These are phyloP conservation scores for Macaria liturata DNA, from an alignment of 2,888 invertebrate species.

Conservation along the genomic window DNA sequence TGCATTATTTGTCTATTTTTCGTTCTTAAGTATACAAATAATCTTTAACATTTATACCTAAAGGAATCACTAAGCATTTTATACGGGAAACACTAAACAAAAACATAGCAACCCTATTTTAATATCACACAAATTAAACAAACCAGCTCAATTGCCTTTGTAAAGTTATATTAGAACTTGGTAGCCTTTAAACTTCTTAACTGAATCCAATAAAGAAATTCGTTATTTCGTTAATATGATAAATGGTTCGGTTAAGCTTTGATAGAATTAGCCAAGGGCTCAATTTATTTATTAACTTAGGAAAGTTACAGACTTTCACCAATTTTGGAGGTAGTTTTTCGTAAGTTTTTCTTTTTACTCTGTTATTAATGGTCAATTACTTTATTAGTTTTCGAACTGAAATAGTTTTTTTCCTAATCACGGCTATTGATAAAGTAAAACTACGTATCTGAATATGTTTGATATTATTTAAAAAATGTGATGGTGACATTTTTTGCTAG, in stretches of 20 bases:
- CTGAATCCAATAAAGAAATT: conserved; percentile 33
- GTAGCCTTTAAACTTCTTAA: conserved; percentile 36
- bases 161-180: conserved; percentile 36
- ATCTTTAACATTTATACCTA: too few relatives aligned
- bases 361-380: conserved; percentile 2
- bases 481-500: too few relatives aligned
- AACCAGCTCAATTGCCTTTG: conserved; percentile 30
- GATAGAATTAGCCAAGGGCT: conserved; percentile 22
- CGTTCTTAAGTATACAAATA: too few relatives aligned
- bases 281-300: conserved; percentile 35
- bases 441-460: too few relatives aligned
- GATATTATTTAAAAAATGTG: too few relatives aligned
- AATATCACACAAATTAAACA: conserved; percentile 32
- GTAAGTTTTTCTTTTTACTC: conserved; percentile 6
- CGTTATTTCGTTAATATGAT: conserved; percentile 32
- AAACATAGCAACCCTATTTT: conserved; percentile 13
- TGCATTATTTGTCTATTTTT: too few relatives aligned
- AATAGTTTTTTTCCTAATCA: neutral
- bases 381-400: neutral
- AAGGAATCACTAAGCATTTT: too few relatives aligned
- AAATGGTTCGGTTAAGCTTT: conserved; percentile 34
- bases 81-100: too few relatives aligned
- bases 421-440: too few relatives aligned
- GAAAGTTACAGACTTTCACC: conserved; percentile 22
- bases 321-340: conserved; percentile 18